A percentile compares a stretch with the other conserved stretches of the same genome.
These are phyloP conservation scores for Diuraphis noxia DNA, from an alignment of 1,140 invertebrate genomes.

Conservation along the genomic window DNA sequence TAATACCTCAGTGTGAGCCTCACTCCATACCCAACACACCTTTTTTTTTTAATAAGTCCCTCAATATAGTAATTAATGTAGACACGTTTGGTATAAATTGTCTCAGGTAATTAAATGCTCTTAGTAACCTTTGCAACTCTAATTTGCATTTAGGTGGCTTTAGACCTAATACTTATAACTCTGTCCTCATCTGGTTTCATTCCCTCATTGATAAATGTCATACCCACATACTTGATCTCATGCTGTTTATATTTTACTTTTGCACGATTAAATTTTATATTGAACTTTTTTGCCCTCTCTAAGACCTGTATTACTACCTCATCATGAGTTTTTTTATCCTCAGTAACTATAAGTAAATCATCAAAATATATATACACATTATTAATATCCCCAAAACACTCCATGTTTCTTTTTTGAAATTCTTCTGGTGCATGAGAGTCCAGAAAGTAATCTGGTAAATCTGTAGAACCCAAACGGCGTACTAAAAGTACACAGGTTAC, in stretches of 20 bases:
- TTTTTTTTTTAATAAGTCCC: conserved; percentile 53
- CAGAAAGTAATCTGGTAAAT: conserved; percentile 56
- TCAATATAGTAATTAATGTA: conserved; percentile 43
- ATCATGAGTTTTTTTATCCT: conserved; percentile 57
- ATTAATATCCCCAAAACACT: conserved; percentile 58
- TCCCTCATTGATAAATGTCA: conserved; percentile 57
- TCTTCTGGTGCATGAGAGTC: conserved; percentile 57
- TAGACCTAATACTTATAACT: conserved; percentile 5
- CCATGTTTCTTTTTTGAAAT: conserved; percentile 57
- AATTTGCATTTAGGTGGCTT: not conserved
- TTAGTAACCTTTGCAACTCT: conserved; percentile 57
- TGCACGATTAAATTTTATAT: conserved; percentile 59
- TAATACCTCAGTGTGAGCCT: conserved; percentile 42
- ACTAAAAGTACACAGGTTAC: not conserved
- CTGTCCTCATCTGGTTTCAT: conserved; percentile 53
- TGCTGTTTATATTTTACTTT: conserved; percentile 58
- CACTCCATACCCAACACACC: conserved; percentile 2
- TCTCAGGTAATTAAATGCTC: conserved; percentile 58
- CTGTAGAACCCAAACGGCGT: conserved; percentile 34
- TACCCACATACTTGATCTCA: conserved; percentile 56
- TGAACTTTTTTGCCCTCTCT: conserved; percentile 56
- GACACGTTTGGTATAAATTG: conserved; percentile 58
- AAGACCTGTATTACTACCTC: conserved; percentile 55
- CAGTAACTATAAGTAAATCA: conserved; percentile 58
- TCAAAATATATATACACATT: conserved; percentile 59